A percentile compares a stretch with the other conserved stretches of the same genome.
Conservation (phyloP, 2,888 invertebrate genomes). For the Druceiella hillmani region DNA sequence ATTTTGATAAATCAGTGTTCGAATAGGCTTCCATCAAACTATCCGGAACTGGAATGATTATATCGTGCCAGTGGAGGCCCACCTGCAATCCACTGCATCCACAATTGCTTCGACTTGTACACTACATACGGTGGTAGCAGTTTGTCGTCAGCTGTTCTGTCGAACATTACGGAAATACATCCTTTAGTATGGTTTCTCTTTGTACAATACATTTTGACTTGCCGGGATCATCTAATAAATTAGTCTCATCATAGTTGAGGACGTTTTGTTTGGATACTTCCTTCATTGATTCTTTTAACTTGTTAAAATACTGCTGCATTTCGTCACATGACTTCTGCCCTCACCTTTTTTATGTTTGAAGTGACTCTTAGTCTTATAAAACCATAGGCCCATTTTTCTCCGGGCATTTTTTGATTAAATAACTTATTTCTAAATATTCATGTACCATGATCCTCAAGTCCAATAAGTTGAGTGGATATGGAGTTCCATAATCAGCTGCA, state of each 20-base stretch:
- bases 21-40: no score
- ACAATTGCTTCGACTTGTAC: constrained; percentile 15
- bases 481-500: constrained; percentile 2
- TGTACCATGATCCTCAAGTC: constrained; percentile 1
- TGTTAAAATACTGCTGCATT: no score
- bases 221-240: constrained; percentile 10
- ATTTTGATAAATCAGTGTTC: no score
- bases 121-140: constrained; percentile 23
- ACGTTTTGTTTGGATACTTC: no score
- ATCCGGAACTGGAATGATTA: no score
- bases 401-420: neutral
- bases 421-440: constrained; percentile 1
- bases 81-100: constrained; percentile 1
- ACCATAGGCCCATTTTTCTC: constrained; percentile 2
- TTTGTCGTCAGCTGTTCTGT: constrained; percentile 18
- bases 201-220: constrained; percentile 6
- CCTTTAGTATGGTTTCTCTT: constrained; percentile 12
- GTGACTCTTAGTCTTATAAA: no score
- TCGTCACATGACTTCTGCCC: no score
- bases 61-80: no score
- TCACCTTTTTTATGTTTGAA: no score
- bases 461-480: constrained; percentile 1
- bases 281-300: no score
- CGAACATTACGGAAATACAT: constrained; percentile 21
- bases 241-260: constrained; percentile 13